Evolutionary conservation across 2,888 invertebrate genomes (phyloP).

Genomic region (Calameuta filiformis): DNA sequence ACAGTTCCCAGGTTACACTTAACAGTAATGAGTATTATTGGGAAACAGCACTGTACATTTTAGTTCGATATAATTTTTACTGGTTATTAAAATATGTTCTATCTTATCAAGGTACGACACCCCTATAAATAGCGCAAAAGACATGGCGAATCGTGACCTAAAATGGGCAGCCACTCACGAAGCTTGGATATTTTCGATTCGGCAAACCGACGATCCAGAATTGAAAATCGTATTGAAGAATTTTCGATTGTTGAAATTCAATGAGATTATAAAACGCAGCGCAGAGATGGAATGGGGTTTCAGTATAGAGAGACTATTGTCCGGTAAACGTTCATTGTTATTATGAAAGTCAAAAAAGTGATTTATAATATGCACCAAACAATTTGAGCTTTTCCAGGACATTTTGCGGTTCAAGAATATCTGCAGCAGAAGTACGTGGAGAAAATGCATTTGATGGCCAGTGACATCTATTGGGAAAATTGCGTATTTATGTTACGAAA

Average conservation of each 20-base stretch:
- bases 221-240: neutral
- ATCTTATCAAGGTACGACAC: neutral
- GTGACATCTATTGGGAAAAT: constrained; percentile 37
- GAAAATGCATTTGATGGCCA: constrained; percentile 35
- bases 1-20: constrained; percentile 32
- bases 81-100: neutral
- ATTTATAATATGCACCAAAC: neutral
- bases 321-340: neutral
- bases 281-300: neutral
- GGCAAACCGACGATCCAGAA: neutral
- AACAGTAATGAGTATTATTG: neutral
- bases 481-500: constrained; percentile 22
- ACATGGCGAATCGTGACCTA: neutral
- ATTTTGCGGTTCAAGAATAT: constrained; percentile 33
- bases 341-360: neutral
- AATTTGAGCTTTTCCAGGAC: constrained; percentile 17
- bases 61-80: neutral
- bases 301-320: neutral
- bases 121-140: neutral
- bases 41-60: neutral
- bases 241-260: neutral
- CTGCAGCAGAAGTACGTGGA: constrained; percentile 29
- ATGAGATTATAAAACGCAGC: neutral
- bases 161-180: neutral
- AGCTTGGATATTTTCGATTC: neutral